Base-by-base conservation (phyloP, 1,140 invertebrate species). In the Pogonomyrmex barbatus region DNA sequence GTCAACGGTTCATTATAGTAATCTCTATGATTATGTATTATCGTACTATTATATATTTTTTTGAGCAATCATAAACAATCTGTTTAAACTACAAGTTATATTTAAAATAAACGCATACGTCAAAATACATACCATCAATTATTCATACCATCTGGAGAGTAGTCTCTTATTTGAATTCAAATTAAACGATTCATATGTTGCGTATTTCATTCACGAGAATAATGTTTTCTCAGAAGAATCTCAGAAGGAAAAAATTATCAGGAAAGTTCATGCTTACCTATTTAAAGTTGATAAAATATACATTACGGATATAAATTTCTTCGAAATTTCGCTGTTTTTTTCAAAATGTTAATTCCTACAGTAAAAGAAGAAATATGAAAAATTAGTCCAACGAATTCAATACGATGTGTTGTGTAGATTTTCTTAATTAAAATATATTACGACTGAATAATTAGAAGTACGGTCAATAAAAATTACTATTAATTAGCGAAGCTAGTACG, bases 31-130 rank as follows among this genome's bases (percentile, higher is more conserved):
- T 68, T 14, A 68, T 14, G 24, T 75, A 56, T 75, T 75, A 75
- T 75, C 39, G 36, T 58, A 54, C 52, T 75, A 75, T 75, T 75
- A 75, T 42, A 45, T 68, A 24, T 12, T 75, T 12, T 75, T 75
- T 75, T 30, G 36, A 56, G 10, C 56, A 73, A 73, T 17, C 36
- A 39, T 12, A 68, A 50, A 50, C 30, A 60, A 75, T 75, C 12
- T 5, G 2, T 58, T 75, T 75, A 75, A 73, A 24, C 39, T 24
- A 42, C n/a, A 9, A 75, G 42, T 14, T 42, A 68, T 75, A 60
- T 75, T 75, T 75, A 58, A 58, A 75, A 75, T 75, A 75, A 45
- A 75, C 24, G 30, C 10, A 10, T 12, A 10, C 39, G 2, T 58
- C 5, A 75, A 45, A 45, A 17, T 58, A 56, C 10, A 2, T n/a